Evolutionary conservation across 2,888 invertebrate species (phyloP).

Genomic region (Andricus quercusramuli): DNA sequence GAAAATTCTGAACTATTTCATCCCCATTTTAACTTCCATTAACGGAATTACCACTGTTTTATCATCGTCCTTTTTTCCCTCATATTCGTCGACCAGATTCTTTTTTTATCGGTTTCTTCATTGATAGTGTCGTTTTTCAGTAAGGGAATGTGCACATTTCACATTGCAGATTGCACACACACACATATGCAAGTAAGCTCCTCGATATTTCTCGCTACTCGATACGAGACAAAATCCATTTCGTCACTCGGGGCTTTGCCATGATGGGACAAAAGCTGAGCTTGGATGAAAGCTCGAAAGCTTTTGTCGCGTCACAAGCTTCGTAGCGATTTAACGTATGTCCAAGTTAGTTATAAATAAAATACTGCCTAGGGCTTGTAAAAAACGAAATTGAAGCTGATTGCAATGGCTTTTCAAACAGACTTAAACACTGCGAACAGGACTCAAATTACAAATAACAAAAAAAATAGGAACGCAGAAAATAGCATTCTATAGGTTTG

Average conservation of each 20-base stretch:
- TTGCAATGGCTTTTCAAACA: neutral
- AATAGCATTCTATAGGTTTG: no score
- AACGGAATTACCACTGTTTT: slow-evolving; percentile 34
- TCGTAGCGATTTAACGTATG: neutral
- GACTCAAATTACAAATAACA: no score
- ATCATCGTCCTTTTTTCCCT: slow-evolving; percentile 33
- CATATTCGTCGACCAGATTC: neutral
- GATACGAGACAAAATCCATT: slow-evolving; percentile 34
- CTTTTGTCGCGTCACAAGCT: slow-evolving; percentile 31
- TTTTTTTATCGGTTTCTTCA: neutral
- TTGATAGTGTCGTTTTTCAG: neutral
- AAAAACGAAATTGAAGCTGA: neutral
- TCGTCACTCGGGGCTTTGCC: slow-evolving; percentile 12
- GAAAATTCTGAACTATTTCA: no score
- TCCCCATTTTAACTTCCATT: no score
- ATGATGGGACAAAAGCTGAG: slow-evolving; percentile 30
- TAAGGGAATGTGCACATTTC: neutral
- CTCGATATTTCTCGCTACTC: slow-evolving; percentile 22
- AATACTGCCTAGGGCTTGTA: neutral
- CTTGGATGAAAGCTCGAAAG: slow-evolving; percentile 18
- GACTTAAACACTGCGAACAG: neutral
- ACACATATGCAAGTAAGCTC: neutral
- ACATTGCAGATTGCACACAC: neutral
- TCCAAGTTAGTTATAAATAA: neutral
- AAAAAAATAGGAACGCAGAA: no score